Conservation (phyloP, 2,888 invertebrate species). For the Sympetrum striolatum region DNA sequence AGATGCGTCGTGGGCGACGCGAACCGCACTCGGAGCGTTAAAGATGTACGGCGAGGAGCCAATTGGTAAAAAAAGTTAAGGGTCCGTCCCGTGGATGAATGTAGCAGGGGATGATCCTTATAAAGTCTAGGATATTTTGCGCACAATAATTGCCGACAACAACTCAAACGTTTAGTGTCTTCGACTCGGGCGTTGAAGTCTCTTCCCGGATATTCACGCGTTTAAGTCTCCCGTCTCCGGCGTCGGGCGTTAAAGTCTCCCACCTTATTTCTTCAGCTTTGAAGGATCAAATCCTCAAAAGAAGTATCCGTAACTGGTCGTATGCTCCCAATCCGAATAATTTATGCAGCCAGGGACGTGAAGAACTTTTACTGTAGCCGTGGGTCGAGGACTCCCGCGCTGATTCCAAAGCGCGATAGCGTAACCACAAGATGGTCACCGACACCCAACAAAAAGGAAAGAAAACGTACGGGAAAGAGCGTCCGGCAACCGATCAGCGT, state of each 20-base stretch:
- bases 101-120: no score
- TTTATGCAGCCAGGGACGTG: background rate
- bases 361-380: background rate
- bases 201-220: background rate
- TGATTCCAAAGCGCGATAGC: background rate
- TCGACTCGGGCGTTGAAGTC: background rate
- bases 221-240: conserved; percentile 3
- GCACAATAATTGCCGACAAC: no score
- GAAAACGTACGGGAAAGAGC: conserved; percentile 1
- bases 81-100: no score
- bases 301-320: background rate
- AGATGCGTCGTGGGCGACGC: background rate
- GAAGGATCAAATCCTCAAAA: background rate
- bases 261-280: background rate
- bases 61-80: no score
- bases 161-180: no score
- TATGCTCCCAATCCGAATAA: background rate
- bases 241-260: background rate
- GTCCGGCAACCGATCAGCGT: background rate
- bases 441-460: conserved; percentile 17
- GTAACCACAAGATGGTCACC: conserved; percentile 15
- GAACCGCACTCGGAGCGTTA: background rate
- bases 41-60: background rate
- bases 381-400: background rate
- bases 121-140: no score